Base-by-base conservation (phyloP, 1,140 invertebrate species). In the Pseudomyrmex pallidus region DNA sequence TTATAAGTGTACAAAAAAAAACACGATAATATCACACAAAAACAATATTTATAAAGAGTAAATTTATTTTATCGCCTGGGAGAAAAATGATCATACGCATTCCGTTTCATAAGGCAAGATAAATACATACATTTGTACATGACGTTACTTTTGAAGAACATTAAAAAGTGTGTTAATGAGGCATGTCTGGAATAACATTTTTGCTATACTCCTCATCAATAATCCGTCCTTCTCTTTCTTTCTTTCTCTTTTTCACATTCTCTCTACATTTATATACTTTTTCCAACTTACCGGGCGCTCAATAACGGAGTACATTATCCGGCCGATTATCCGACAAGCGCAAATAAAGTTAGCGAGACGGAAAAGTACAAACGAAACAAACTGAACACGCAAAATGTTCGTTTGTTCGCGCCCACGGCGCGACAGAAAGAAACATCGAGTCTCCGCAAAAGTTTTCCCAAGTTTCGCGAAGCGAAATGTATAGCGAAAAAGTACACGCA, bases 201-300 rank as follows among this genome's bases (percentile, higher is more conserved):
- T 15, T 25, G 20, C 50, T 1, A 5, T 25, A 57, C 12, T 44
- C 25, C 17, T 68, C 17, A 48, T 54, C 17, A 48, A 25, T 15
- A 78, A 78, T 78, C 20, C 5, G 35, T 35, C 35, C 5, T 0
- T 35, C 1, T 35, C 35, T 67, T 61, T 35, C n/a, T 44, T 52
- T 50, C 35, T 35, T 7, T 0, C 35, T 35, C 35, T 35, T 7
- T 35, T 7, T 35, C 5, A 35, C 35, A 35, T 3, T 35, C 35
- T 35, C 0, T 35, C 0, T 35, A 35, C 3, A 78, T 78, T 52
- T 59, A 59, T 17, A 20, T 9, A 7, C 54, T n/a, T 25, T 20
- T 70, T 59, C 8, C 35, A 15, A 78, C 76, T 80, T 80, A 80
- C 76, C 76, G 54, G 8, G 46, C 25, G 54, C 76, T 70, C 59